A percentile compares a stretch with the other conserved stretches of the same genome.
Evolutionary conservation across 1,140 invertebrate species (phyloP).

Genomic region (Drosophila insularis): DNA sequence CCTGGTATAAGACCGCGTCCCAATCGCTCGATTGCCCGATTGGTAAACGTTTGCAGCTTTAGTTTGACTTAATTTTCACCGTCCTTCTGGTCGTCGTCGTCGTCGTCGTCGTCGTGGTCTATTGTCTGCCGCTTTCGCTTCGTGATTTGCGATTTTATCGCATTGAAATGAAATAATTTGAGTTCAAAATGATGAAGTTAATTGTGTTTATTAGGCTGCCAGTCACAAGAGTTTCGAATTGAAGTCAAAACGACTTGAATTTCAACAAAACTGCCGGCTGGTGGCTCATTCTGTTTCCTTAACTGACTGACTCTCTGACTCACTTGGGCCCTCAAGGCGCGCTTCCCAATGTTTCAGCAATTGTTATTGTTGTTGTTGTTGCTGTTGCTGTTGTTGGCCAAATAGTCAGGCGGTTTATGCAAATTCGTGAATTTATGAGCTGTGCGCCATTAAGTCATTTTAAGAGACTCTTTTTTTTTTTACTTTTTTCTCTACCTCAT

Average conservation of each 20-base stretch:
- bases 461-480: constrained; percentile 62
- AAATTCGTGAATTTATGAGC: constrained; percentile 82
- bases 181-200: constrained; percentile 82
- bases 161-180: constrained; percentile 82
- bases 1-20: constrained; percentile 30
- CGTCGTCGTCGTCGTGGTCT: constrained; percentile 40
- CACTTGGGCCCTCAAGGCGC: constrained; percentile 52
- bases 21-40: constrained; percentile 65
- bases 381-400: constrained; percentile 37
- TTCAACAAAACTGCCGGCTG: constrained; percentile 30
- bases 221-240: constrained; percentile 56
- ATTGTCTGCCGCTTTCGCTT: constrained; percentile 68
- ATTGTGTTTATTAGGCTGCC: constrained; percentile 82
- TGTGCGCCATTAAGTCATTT: constrained; percentile 81
- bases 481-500: constrained; percentile 20
- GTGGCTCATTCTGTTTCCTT: constrained; percentile 16
- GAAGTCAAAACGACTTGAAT: constrained; percentile 33
- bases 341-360: constrained; percentile 55
- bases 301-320: constrained; percentile 47
- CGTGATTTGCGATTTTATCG: constrained; percentile 82
- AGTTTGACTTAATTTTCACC: constrained; percentile 82
- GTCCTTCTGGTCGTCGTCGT: constrained; percentile 27
- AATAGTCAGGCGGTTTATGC: constrained; percentile 67
- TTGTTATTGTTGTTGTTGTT: constrained; percentile 12
- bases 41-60: constrained; percentile 67